phyloP scores from a whole-genome alignment of 2,888 invertebrate species.

The Melolontha melolontha region DNA sequence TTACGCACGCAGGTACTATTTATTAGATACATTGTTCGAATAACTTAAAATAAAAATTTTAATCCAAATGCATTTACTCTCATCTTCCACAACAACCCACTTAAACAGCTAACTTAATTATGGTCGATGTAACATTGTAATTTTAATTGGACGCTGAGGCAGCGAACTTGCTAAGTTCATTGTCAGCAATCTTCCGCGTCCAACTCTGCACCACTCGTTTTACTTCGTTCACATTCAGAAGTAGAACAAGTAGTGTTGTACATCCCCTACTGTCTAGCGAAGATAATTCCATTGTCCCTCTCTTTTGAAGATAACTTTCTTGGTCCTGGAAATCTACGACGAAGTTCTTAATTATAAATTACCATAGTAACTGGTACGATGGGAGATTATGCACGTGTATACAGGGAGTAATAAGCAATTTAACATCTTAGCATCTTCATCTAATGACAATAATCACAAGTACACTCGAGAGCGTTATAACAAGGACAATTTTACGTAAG shows the following conservation, averaged over 20 bases:
- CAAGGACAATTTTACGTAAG: no score
- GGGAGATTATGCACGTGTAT: no score
- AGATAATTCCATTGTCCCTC: slow-evolving; percentile 13
- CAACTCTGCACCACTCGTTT: background rate
- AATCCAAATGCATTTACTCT: no score
- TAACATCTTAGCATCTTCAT: no score
- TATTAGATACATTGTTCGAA: no score
- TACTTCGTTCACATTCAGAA: background rate
- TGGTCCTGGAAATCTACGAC: background rate
- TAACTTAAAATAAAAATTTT: no score
- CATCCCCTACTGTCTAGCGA: slow-evolving; percentile 3
- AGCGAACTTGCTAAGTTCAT: slow-evolving; percentile 4
- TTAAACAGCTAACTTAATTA: slow-evolving; percentile 14
- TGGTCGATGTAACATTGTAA: slow-evolving; percentile 17
- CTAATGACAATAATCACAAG: no score
- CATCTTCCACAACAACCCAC: slow-evolving; percentile 1
- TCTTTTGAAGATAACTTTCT: background rate
- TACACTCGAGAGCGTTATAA: no score
- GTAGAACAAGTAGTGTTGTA: slow-evolving; percentile 46
- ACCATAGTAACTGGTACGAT: slow-evolving; percentile 55
- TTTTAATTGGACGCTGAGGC: slow-evolving; percentile 14
- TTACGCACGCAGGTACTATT: no score
- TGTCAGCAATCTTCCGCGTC: background rate
- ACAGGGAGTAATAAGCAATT: no score
- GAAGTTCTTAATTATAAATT: slow-evolving; percentile 57